Conservation (phyloP, 2,888 invertebrate genomes). For the Protula sp. region DNA sequence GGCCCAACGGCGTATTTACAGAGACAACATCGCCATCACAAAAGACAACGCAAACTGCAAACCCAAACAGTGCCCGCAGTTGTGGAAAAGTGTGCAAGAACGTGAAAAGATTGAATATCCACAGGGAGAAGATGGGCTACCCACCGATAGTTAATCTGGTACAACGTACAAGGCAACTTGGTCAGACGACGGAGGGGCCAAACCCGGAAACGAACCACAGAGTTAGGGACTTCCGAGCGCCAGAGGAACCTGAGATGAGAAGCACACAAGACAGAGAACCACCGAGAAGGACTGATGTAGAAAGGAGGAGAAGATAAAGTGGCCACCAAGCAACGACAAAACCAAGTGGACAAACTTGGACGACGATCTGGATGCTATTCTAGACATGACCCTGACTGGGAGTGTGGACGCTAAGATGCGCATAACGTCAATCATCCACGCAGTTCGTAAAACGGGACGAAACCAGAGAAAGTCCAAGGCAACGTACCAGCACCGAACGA, state of each 20-base stretch:
- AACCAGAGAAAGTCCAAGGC: background rate
- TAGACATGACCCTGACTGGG: background rate
- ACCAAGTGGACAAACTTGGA: background rate
- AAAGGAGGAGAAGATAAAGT: background rate
- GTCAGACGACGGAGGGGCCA: background rate
- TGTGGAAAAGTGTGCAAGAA: too few species aligned
- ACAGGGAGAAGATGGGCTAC: too few species aligned
- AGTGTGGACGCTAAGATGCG: background rate
- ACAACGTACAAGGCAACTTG: background rate
- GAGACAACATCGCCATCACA: too few species aligned
- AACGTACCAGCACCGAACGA: background rate
- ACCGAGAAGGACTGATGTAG: too few species aligned
- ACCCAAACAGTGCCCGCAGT: too few species aligned
- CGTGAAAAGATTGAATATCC: too few species aligned
- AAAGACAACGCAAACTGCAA: too few species aligned
- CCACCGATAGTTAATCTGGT: too few species aligned
- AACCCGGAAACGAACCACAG: background rate
- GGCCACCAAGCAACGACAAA: background rate
- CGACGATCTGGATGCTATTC: background rate
- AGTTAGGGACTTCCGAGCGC: background rate
- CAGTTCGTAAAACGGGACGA: background rate
- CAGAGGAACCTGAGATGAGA: background rate
- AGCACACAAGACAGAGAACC: background rate
- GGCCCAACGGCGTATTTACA: too few species aligned
- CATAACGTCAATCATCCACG: background rate